Evolutionary conservation across 2,888 invertebrate genomes (phyloP), one percentile per base, ranked within the genome.

Genomic region (Hanleya hanleyi): DNA sequence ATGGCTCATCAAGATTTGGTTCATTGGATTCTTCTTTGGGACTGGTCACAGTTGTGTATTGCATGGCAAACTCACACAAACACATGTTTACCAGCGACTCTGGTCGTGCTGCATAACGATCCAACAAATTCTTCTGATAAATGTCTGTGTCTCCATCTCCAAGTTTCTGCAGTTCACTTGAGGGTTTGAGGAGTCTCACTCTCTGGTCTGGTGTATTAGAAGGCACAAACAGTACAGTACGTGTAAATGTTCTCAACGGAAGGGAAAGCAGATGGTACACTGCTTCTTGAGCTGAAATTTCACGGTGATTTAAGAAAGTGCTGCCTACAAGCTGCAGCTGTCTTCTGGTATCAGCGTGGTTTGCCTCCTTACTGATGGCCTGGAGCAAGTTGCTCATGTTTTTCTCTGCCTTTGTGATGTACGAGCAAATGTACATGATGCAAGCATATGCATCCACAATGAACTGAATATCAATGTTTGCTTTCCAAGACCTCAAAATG

Each of bases 401-500:
- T 29, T 49, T 50, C 36, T 77, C 77, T 37, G 69, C 69, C 35
- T 74, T 77, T 1, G 74, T 70, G 12, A 74, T 74, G n/a, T n/a
- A n/a, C n/a, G n/a, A n/a, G n/a, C n/a, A n/a, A n/a, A n/a, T n/a
- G n/a, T n/a, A n/a, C n/a, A 47, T 72, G 33, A 74, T 72, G 22
- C 74, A 74, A 2, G 70, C 74, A 70, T 74, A 77, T 0, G 72
- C 70, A 57, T 72, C 70, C 1, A 65, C 15, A 33, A 67, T 67
- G 51, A 47, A 74, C 22, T 77, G 77, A 1, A 77, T 68, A 72
- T 77, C 74, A n/a, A 77, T 9, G 36, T 76, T 74, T 12, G 77
- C 77, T 61, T 69, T 18, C 74, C 77, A 77, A 1, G 68, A 51
- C 36, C 15, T 1, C 12, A 74, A 41, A 1, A 74, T 29, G 29